Evolutionary conservation across 1,140 invertebrate genomes (phyloP).

Genomic region (Drosophila trapezifrons): DNA sequence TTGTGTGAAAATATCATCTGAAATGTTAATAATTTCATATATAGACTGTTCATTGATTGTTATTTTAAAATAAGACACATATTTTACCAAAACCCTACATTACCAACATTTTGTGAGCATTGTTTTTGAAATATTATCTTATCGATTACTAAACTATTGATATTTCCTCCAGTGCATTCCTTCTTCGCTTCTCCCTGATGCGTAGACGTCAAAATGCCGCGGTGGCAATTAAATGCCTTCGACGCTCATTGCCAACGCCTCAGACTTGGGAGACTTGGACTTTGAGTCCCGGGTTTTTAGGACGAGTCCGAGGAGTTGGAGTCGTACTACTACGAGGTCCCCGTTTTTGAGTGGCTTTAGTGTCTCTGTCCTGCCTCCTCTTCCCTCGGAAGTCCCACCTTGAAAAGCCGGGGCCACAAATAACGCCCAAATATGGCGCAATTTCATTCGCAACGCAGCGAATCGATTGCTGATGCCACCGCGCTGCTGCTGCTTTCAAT

Average conservation of each 20-base stretch:
- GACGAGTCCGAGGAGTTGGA: not conserved
- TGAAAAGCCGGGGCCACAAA: slow-evolving; percentile 57
- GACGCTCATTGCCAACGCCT: slow-evolving; percentile 70
- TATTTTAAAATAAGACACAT: too few relatives aligned
- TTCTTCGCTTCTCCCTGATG: slow-evolving; percentile 47
- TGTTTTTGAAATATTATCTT: not conserved
- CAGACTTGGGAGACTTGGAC: slow-evolving; percentile 23
- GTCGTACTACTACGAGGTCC: not conserved
- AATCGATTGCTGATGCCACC: slow-evolving; percentile 72
- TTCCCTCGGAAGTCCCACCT: slow-evolving; percentile 14
- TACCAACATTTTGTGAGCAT: not conserved
- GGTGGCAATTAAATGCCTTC: slow-evolving; percentile 79
- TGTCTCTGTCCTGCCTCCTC: slow-evolving; percentile 26
- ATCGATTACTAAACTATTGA: not conserved
- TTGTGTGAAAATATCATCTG: too few relatives aligned
- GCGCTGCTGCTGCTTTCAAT: slow-evolving; percentile 63
- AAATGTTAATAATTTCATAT: too few relatives aligned
- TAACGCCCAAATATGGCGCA: slow-evolving; percentile 82
- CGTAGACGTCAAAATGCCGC: slow-evolving; percentile 68
- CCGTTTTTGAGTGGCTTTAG: slow-evolving; percentile 6
- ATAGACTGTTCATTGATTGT: too few relatives aligned
- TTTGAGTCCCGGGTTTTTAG: slow-evolving; percentile 20
- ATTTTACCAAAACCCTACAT: not conserved
- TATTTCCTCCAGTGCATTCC: slow-evolving; percentile 7
- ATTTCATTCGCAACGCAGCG: slow-evolving; percentile 77